These are phyloP conservation scores for Patella pellucida DNA, from an alignment of 2,888 invertebrate genomes.

Conservation along the genomic window DNA sequence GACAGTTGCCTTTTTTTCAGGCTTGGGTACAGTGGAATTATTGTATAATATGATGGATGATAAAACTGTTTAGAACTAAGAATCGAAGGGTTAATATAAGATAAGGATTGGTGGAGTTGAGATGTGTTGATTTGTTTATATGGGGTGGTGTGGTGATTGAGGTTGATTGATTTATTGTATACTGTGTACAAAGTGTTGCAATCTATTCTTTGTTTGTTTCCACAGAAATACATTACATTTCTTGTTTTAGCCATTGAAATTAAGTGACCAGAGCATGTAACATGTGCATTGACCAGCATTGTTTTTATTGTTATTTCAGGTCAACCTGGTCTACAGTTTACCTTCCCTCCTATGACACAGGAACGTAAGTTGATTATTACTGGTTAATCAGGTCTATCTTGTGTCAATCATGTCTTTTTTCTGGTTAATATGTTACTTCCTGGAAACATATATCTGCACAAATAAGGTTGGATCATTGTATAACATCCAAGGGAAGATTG, in stretches of 20 bases:
- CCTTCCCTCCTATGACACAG: constrained; percentile 52
- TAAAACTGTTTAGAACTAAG: too few species aligned
- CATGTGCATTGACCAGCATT: constrained; percentile 11
- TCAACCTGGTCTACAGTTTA: constrained; percentile 44
- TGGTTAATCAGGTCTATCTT: too few species aligned
- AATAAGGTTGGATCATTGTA: too few species aligned
- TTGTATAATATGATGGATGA: not conserved
- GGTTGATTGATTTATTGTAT: too few species aligned
- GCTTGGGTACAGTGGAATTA: not conserved
- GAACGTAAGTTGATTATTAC: constrained; percentile 42
- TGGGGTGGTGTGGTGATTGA: too few species aligned
- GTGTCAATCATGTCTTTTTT: too few species aligned
- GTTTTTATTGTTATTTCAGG: constrained; percentile 41
- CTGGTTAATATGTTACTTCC: not conserved
- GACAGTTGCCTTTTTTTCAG: too few species aligned
- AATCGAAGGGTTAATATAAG: too few species aligned
- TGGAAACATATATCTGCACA: not conserved
- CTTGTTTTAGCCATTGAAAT: not conserved
- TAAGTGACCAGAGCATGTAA: too few species aligned
- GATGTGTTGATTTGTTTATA: not conserved
- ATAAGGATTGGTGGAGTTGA: not conserved
- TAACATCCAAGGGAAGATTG: too few species aligned
- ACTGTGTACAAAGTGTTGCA: too few species aligned
- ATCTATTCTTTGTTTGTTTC: not conserved
- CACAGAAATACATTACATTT: not conserved